These are phyloP conservation scores for Drymodes brunneopygia DNA, from an alignment of 2,113 vertebrate genomes.

Conservation along the genomic window DNA sequence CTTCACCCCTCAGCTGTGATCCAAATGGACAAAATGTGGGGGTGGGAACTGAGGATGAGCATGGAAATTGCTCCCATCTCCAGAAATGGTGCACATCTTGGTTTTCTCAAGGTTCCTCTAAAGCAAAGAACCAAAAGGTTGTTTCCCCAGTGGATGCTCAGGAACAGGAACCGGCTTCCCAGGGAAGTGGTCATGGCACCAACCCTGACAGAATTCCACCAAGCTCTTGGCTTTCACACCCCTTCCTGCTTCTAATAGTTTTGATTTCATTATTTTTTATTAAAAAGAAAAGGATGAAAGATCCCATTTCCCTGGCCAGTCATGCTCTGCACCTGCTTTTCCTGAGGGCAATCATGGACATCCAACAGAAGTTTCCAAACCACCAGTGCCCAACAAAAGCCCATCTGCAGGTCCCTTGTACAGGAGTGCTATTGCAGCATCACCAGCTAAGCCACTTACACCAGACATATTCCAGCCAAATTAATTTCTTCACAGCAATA, in stretches of 20 bases:
- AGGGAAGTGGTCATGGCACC: background rate
- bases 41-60: background rate
- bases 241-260: background rate
- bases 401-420: background rate
- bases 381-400: background rate
- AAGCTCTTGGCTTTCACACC: background rate
- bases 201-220: background rate
- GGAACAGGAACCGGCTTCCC: background rate
- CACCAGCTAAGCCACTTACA: background rate
- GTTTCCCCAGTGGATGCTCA: background rate
- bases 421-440: background rate
- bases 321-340: background rate
- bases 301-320: background rate
- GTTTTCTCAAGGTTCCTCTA: background rate
- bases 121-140: background rate
- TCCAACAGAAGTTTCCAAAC: background rate
- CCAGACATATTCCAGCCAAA: rapidly evolving
- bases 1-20: background rate
- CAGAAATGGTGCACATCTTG: background rate
- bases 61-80: background rate
- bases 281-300: background rate
- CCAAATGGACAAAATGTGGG: background rate
- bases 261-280: background rate
- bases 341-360: background rate
- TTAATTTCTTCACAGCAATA: background rate